Conservation (phyloP, 2,113 vertebrate genomes). For the Procavia capensis region DNA sequence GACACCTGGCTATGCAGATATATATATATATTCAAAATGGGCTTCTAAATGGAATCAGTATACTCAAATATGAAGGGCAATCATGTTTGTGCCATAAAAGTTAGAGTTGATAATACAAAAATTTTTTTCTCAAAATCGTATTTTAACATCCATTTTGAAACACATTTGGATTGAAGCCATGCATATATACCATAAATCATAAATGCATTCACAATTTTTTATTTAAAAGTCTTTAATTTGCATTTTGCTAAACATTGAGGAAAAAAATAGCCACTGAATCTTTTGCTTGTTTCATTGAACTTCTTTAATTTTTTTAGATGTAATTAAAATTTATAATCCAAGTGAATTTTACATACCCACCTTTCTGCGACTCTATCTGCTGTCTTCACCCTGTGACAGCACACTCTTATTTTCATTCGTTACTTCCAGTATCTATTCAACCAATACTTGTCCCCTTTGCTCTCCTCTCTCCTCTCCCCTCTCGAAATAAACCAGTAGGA, state of each 20-base stretch:
- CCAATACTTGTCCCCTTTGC: too few relatives aligned
- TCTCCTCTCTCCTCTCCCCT: too few relatives aligned
- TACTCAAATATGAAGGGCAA: neutral
- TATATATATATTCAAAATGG: conserved; percentile 19
- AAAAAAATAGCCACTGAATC: neutral
- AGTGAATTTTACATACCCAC: too few relatives aligned
- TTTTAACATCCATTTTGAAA: conserved; percentile 8
- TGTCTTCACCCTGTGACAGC: too few relatives aligned
- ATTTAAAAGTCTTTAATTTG: neutral
- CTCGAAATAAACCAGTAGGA: too few relatives aligned
- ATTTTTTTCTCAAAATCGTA: conserved; percentile 1
- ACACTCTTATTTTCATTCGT: too few relatives aligned
- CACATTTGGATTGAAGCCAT: neutral
- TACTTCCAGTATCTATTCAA: too few relatives aligned
- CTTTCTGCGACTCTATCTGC: too few relatives aligned
- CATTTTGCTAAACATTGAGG: neutral
- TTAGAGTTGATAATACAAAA: neutral
- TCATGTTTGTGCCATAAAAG: neutral
- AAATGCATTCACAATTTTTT: neutral
- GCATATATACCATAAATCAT: neutral
- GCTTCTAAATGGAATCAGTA: neutral
- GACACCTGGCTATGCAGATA: conserved; percentile 16
- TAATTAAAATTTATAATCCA: too few relatives aligned
- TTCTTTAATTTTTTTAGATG: too few relatives aligned
- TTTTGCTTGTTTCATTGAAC: neutral